Evolutionary conservation across 2,797 vertebrate species (phyloP).

Genomic region (Cossypha niveicapilla): DNA sequence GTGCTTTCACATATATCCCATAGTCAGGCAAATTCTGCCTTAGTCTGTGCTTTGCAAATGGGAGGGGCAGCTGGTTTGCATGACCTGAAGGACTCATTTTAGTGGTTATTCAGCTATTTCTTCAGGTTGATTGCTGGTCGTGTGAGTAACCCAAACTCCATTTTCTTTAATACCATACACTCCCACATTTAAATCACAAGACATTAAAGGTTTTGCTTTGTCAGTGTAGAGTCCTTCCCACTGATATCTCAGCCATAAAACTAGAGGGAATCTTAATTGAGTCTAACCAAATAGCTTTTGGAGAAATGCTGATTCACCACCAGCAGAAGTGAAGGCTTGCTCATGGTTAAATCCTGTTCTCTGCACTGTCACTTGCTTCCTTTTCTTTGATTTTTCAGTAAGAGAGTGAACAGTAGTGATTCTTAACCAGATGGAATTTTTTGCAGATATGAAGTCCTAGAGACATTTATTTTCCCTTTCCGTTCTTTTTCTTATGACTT

Average conservation of each 20-base stretch:
- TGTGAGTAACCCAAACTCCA: not conserved
- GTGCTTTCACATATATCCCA: rapidly evolving
- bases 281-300: not conserved
- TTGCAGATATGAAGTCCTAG: not conserved
- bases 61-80: not conserved
- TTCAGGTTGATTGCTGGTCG: rapidly evolving
- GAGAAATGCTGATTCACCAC: not conserved
- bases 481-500: not conserved
- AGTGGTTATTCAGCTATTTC: not conserved
- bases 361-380: not conserved
- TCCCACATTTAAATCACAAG: not conserved
- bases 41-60: not conserved
- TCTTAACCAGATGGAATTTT: not conserved
- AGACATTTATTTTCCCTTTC: not conserved
- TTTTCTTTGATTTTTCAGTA: not conserved
- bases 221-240: not conserved
- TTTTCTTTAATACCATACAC: not conserved
- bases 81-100: not conserved
- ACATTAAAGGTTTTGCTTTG: not conserved
- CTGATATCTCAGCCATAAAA: not conserved
- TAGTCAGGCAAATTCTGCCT: not conserved
- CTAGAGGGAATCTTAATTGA: rapidly evolving
- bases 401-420: not conserved
- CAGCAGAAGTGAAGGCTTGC: rapidly evolving
- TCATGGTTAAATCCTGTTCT: not conserved